Evolutionary conservation across 2,888 invertebrate genomes (phyloP).

Genomic region (Coelogynopora nodosa): DNA sequence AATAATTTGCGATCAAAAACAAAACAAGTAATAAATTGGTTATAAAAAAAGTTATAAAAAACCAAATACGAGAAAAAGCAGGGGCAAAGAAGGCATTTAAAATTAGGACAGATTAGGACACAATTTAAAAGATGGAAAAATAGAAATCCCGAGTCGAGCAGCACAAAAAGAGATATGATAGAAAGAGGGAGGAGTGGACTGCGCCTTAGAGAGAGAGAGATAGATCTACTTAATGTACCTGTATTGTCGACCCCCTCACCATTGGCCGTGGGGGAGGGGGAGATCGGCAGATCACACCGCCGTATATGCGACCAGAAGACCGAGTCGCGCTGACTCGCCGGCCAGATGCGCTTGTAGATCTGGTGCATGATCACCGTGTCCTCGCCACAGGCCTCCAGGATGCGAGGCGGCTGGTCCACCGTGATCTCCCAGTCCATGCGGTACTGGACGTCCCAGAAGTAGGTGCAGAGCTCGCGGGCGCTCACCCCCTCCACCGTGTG

Average conservation of each 20-base stretch:
- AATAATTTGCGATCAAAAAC: no score
- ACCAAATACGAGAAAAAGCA: no score
- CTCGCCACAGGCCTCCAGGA: conserved; percentile 39
- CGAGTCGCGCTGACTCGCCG: conserved; percentile 93
- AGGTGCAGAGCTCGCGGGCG: conserved; percentile 92
- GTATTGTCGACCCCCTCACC: background rate
- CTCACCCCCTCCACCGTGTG: conserved; percentile 94
- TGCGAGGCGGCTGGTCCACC: conserved; percentile 41
- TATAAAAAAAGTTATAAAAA: no score
- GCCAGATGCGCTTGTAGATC: conserved; percentile 97
- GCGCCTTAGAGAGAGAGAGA: no score
- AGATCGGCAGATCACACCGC: conserved; percentile 58
- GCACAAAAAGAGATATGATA: no score
- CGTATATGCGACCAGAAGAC: conserved; percentile 97
- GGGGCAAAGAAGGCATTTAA: no score
- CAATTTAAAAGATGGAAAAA: no score
- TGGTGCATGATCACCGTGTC: conserved; percentile 45
- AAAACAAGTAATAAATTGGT: no score
- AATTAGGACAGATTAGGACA: no score
- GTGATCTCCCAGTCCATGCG: conserved; percentile 85
- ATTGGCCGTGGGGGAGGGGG: background rate
- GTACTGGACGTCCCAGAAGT: conserved; percentile 91
- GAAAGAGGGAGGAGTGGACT: no score
- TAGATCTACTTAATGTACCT: no score
- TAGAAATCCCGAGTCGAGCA: no score